Evolutionary conservation across 2,113 vertebrate genomes (phyloP).

Genomic region (Oryctolagus cuniculus): mOryCun1.1 NC_091440.1:50832001-50832500

Average conservation of each 20-base stretch:
- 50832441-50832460: background rate
- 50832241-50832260: rapidly evolving
- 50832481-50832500: too few species aligned
- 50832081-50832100: background rate
- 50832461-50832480: background rate
- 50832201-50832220: background rate
- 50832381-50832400: background rate
- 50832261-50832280: background rate
- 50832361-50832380: background rate
- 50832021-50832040: too few species aligned
- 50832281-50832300: background rate
- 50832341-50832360: background rate
- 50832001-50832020: too few species aligned
- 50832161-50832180: background rate
- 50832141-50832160: background rate
- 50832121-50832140: background rate
- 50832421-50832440: background rate
- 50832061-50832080: background rate
- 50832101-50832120: background rate
- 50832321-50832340: background rate
- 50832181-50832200: background rate
- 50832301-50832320: background rate
- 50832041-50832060: background rate
- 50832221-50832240: background rate
- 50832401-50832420: background rate